Evolutionary conservation across 2,113 vertebrate species (phyloP), one percentile per base, ranked within the genome.

Genomic region (Acrocephalus kingi): DNA sequence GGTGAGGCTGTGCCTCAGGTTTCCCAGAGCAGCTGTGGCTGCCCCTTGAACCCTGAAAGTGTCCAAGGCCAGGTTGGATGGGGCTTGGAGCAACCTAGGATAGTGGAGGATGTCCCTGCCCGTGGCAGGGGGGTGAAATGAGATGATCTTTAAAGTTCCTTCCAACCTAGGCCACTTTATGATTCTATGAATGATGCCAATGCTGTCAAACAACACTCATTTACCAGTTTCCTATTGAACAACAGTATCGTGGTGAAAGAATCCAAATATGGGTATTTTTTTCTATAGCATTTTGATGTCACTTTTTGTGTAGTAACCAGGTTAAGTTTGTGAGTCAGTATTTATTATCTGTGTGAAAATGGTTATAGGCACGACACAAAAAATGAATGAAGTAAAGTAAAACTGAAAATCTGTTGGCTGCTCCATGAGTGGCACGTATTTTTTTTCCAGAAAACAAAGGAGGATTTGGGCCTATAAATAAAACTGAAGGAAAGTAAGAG

Each of bases 1-100:
- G 16, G 10, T 0, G 1, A 30, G 13, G 28, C 9, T 6, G 23
- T n/a, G 28, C 28, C 13, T 10, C 6, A n/a, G 15, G 33, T 0
- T 59, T 4, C 3, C 15, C 43, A 66, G 12, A 51, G 33, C 0
- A 68, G 11, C n/a, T 82, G n/a, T 25, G 46, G 14, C 17, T 48
- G 24, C 0, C 19, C 35, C 4, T 51, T 24, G 23, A 17, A 25
- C 13, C 24, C 30, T 68, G 46, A 6, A 0, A 61, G 16, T 55
- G 17, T 1, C 8, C 30, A 18, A 41, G 30, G 12, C 6, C n/a
- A 48, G n/a, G 13, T 0, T 48, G 11, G 41, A 55, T 0, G 0
- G 13, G n/a, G 5, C 8, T 69, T 19, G 39, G n/a, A 68, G 9
- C 7, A n/a, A 0, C 3, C 7, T 61, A 48, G 30, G 20, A 5